Conservation (phyloP, 2,113 vertebrate species). For the Ochotona curzoniae region DNA sequence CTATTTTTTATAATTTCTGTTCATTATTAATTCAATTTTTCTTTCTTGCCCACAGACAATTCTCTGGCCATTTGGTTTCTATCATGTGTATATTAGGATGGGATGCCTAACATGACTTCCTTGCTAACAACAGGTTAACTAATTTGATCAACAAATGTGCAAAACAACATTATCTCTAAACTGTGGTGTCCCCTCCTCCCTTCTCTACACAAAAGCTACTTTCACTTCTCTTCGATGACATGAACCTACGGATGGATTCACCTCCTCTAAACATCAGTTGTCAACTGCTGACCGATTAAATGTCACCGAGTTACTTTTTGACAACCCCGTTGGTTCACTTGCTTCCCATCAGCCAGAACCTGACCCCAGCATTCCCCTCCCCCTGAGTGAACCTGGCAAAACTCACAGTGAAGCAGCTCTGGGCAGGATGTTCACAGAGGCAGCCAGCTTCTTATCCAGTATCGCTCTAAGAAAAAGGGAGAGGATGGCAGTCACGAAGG, state of each 20-base stretch:
- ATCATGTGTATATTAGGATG: not conserved
- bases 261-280: not conserved
- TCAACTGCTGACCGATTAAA: not conserved
- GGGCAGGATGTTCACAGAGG: conserved; percentile 91
- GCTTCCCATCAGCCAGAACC: not conserved
- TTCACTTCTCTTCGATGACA: conserved; percentile 18
- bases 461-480: conserved; percentile 87
- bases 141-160: not conserved
- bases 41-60: too few species aligned
- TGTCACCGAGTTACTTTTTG: not conserved
- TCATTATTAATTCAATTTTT: too few species aligned
- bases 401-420: conserved; percentile 91
- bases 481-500: not conserved
- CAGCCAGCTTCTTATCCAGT: conserved; percentile 92
- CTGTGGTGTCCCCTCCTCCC: not conserved
- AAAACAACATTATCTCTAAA: not conserved
- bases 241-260: not conserved
- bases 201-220: not conserved
- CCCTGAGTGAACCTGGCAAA: not conserved
- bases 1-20: too few species aligned
- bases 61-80: too few species aligned
- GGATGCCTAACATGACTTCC: not conserved
- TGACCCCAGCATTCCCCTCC: not conserved
- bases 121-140: not conserved
- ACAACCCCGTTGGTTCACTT: not conserved